A percentile compares a stretch with the other conserved stretches of the same genome.
Evolutionary conservation across 2,888 invertebrate species (phyloP).

Genomic region (Chrysolina haemoptera): DNA sequence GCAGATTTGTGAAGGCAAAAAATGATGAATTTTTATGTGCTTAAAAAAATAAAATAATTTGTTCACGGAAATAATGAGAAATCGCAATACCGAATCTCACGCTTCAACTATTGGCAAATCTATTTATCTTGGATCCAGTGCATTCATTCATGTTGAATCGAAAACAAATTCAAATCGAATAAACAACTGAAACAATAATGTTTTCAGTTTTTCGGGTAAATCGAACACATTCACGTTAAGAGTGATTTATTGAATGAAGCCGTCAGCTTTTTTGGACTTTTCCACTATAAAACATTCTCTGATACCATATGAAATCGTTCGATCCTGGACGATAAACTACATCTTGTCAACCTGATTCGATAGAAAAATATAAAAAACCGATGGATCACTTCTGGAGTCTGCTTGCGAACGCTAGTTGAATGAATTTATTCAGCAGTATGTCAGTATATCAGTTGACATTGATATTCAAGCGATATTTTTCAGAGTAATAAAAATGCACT

Average conservation of each 20-base stretch:
- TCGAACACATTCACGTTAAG: slow-evolving; percentile 6
- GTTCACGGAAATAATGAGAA: not conserved
- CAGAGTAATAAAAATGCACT: too few species aligned
- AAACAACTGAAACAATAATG: slow-evolving; percentile 4
- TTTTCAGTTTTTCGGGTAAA: slow-evolving; percentile 2
- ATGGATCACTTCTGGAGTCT: not conserved
- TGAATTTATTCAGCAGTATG: not conserved
- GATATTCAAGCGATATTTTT: too few species aligned
- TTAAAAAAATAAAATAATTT: not conserved
- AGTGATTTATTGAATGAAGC: slow-evolving; percentile 11
- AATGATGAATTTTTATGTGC: too few species aligned
- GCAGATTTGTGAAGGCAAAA: too few species aligned
- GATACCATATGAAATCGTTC: not conserved
- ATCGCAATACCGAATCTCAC: not conserved
- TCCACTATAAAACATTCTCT: not conserved
- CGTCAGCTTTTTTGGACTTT: slow-evolving; percentile 1
- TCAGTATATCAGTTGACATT: too few species aligned
- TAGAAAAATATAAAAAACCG: slow-evolving; percentile 3
- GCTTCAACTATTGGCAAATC: not conserved
- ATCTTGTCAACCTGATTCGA: not conserved
- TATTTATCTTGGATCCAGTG: not conserved
- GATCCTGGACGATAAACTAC: not conserved
- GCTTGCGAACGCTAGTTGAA: not conserved
- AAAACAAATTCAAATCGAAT: slow-evolving; percentile 7
- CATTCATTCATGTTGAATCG: not conserved